These are phyloP conservation scores for Apodemia duryi DNA, from an alignment of 2,888 invertebrate species.

Conservation along the genomic window DNA sequence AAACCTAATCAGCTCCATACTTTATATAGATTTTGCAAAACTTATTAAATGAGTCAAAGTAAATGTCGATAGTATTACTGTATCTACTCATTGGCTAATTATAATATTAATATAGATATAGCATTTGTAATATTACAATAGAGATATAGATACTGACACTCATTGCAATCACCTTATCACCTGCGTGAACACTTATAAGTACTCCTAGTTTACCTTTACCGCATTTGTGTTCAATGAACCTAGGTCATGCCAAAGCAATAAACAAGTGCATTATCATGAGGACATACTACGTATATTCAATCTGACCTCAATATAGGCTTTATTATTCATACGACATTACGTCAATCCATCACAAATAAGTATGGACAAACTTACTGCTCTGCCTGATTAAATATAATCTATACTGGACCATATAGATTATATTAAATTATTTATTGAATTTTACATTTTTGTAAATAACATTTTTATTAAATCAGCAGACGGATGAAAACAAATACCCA, in stretches of 20 bases:
- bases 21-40: too few species aligned
- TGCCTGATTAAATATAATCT: too few species aligned
- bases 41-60: too few species aligned
- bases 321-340: constrained; percentile 3
- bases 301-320: constrained; percentile 9
- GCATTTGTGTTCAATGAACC: background rate
- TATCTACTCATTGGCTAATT: too few species aligned
- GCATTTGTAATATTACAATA: too few species aligned
- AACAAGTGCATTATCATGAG: constrained; percentile 22
- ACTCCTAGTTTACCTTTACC: constrained; percentile 3
- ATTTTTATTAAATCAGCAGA: too few species aligned
- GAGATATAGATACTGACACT: too few species aligned
- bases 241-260: background rate
- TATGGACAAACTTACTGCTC: background rate
- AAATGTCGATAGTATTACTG: too few species aligned
- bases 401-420: background rate
- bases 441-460: background rate
- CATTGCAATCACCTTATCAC: too few species aligned
- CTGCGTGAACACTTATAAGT: background rate
- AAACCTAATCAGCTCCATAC: too few species aligned
- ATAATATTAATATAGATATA: too few species aligned
- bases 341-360: background rate
- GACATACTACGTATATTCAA: constrained; percentile 13
- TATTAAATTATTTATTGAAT: background rate
- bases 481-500: too few species aligned